A percentile compares a stretch with the other conserved stretches of the same genome.
Conservation (phyloP, 1,140 invertebrate genomes). For the Ectropis grisescens region DNA sequence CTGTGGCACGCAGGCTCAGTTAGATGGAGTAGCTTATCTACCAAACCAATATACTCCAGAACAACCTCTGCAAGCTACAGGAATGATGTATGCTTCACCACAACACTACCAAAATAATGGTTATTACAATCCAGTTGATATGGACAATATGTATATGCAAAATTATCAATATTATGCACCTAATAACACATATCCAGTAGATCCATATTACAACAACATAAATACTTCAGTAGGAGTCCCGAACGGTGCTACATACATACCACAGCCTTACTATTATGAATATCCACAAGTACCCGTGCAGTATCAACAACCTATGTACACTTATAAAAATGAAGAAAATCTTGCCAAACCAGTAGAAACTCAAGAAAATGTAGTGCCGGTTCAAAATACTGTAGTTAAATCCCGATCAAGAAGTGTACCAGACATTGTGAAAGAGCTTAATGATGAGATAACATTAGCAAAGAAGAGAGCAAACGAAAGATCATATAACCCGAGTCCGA, state of each 20-base stretch:
- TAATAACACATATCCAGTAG: constrained; percentile 25
- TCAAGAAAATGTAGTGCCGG: constrained; percentile 33
- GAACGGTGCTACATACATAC: constrained; percentile 37
- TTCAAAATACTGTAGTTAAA: constrained; percentile 46
- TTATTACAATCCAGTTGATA: constrained; percentile 40
- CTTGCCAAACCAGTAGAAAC: constrained; percentile 15
- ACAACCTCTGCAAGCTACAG: constrained; percentile 36
- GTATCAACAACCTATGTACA: constrained; percentile 27
- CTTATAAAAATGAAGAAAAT: constrained; percentile 11
- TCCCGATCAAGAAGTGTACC: constrained; percentile 77
- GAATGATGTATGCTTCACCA: constrained; percentile 36
- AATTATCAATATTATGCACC: constrained; percentile 59
- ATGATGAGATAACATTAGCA: constrained; percentile 72
- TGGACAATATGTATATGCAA: constrained; percentile 44
- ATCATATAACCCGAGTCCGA: constrained; percentile 52
- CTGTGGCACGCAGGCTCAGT: constrained; percentile 46
- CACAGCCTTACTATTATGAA: constrained; percentile 50
- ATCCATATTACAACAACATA: constrained; percentile 38
- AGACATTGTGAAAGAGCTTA: constrained; percentile 79
- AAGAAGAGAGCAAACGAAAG: constrained; percentile 62
- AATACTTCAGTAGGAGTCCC: constrained; percentile 23
- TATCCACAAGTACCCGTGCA: constrained; percentile 38
- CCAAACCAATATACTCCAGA: constrained; percentile 43
- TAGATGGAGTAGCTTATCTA: constrained; percentile 39
- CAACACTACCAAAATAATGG: constrained; percentile 47